phyloP scores from a whole-genome alignment of 2,888 invertebrate species.

The Steinernema scapterisci region DNA sequence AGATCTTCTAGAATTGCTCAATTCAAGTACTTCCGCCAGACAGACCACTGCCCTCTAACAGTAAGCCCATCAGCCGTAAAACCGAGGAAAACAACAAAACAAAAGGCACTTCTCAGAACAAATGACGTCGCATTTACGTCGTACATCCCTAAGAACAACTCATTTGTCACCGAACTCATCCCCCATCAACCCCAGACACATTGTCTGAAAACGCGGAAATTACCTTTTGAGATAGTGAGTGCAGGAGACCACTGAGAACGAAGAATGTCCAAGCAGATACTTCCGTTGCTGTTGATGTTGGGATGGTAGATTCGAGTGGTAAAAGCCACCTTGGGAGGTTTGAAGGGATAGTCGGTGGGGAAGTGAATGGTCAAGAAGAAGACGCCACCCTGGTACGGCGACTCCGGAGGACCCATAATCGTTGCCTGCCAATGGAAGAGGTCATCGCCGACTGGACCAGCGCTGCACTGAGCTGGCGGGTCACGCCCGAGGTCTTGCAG shows the following conservation, averaged over 20 bases:
- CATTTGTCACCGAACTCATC: no score
- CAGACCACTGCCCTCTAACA: no score
- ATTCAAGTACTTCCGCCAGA: background rate
- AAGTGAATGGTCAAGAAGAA: constrained; percentile 99
- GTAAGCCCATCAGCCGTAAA: no score
- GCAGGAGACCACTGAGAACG: constrained; percentile 29
- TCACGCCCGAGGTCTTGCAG: constrained; percentile 99
- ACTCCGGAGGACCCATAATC: constrained; percentile 99
- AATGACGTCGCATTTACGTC: no score
- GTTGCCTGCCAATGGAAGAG: constrained; percentile 99
- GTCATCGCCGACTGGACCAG: constrained; percentile 99
- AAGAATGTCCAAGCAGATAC: constrained; percentile 32
- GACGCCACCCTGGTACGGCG: constrained; percentile 81
- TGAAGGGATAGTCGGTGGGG: constrained; percentile 76
- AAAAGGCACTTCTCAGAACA: no score
- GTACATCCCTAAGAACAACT: no score
- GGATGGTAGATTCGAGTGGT: constrained; percentile 29
- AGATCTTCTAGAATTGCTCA: background rate
- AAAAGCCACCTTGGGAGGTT: constrained; percentile 27
- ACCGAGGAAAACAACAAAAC: no score
- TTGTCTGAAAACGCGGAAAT: background rate
- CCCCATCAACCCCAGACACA: no score
- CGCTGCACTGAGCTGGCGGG: constrained; percentile 99
- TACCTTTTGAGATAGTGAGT: constrained; percentile 21
- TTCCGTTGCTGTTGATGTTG: constrained; percentile 29